Evolutionary conservation across 2,797 vertebrate species (phyloP).

Genomic region (Malurus leucopterus): DNA sequence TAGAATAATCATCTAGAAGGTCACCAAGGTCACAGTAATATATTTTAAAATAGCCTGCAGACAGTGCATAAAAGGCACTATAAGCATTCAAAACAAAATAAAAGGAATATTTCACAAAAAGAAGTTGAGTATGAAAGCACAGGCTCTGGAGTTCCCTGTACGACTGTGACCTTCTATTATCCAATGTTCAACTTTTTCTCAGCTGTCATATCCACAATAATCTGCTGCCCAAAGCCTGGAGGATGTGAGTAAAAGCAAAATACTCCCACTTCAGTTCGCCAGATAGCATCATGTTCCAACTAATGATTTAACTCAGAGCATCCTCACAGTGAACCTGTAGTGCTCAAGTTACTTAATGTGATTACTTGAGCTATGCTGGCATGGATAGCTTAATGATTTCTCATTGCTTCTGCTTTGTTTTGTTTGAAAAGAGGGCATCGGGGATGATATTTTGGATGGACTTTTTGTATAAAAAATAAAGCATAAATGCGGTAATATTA

Average conservation of each 20-base stretch:
- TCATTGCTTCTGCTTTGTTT: not conserved
- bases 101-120: constrained; percentile 16
- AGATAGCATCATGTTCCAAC: not conserved
- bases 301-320: not conserved
- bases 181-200: not conserved
- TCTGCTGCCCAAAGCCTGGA: not conserved
- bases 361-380: not conserved
- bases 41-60: constrained; percentile 34
- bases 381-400: not conserved
- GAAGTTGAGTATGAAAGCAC: not conserved
- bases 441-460: too few relatives aligned
- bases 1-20: not conserved
- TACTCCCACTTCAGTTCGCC: not conserved
- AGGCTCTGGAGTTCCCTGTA: not conserved
- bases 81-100: constrained; percentile 36
- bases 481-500: too few relatives aligned
- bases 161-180: not conserved
- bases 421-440: too few relatives aligned
- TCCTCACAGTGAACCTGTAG: not conserved
- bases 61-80: not conserved
- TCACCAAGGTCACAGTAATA: not conserved
- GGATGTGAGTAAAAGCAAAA: not conserved
- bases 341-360: not conserved
- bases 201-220: not conserved
- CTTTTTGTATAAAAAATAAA: too few relatives aligned